These are phyloP conservation scores for Fringilla coelebs DNA, from an alignment of 2,797 vertebrate genomes.

Conservation along the genomic window DNA sequence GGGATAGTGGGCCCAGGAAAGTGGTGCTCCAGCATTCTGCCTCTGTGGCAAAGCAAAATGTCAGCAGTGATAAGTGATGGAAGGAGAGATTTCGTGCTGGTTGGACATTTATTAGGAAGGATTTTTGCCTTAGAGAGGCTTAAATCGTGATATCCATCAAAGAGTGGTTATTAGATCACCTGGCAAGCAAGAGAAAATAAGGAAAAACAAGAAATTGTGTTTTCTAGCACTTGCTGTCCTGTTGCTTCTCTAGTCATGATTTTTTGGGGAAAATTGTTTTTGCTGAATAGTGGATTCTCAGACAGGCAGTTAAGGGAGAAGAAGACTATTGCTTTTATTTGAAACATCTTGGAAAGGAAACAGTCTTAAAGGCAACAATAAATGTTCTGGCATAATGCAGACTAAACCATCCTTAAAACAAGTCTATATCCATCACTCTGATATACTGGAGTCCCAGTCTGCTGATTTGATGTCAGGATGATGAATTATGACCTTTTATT, in stretches of 20 bases:
- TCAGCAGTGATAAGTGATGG: not conserved
- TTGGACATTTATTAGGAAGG: not conserved
- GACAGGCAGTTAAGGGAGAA: not conserved
- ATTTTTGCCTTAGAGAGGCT: not conserved
- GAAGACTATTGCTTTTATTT: not conserved
- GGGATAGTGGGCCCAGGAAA: not conserved
- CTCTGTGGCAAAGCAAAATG: rapidly evolving
- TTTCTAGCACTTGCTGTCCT: not conserved
- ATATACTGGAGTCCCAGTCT: conserved; percentile 51
- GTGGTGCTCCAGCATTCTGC: not conserved
- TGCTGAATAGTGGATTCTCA: not conserved
- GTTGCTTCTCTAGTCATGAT: not conserved
- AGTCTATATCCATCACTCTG: conserved; percentile 56
- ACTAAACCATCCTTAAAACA: conserved; percentile 46
- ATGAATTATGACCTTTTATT: conserved; percentile 57
- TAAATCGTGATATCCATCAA: not conserved
- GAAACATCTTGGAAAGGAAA: not conserved
- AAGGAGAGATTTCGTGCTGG: not conserved
- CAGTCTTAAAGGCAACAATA: conserved; percentile 21
- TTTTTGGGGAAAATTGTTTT: not conserved
- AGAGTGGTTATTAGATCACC: not conserved
- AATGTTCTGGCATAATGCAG: conserved; percentile 33
- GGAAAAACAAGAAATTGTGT: not conserved
- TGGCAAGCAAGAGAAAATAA: not conserved
- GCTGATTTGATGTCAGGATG: conserved; percentile 64